A percentile compares a stretch with the other conserved stretches of the same genome.
Evolutionary conservation across 2,113 vertebrate genomes (phyloP).

Genomic region (Actinemys pallida): DNA sequence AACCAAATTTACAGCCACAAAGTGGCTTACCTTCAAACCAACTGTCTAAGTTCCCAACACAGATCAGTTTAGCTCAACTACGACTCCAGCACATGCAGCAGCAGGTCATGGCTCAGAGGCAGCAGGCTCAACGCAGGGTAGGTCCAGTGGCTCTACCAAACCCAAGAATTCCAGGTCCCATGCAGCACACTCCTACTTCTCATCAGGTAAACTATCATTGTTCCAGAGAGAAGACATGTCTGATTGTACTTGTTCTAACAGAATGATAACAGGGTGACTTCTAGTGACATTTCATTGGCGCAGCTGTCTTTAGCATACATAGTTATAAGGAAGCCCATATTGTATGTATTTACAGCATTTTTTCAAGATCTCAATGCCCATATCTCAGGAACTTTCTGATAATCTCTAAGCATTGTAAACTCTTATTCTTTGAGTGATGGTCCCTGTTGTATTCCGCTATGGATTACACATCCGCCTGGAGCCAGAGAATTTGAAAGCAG

Average conservation of each 20-base stretch:
- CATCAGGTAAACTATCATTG: slow-evolving; percentile 76
- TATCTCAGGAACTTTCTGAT: background rate
- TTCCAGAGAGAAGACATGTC: background rate
- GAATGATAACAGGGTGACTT: background rate
- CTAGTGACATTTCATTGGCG: rapidly evolving
- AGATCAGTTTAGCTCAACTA: slow-evolving; percentile 87
- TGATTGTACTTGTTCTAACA: background rate
- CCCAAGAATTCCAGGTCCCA: slow-evolving; percentile 80
- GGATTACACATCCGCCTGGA: background rate
- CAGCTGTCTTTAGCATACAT: background rate
- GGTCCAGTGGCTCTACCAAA: slow-evolving; percentile 75
- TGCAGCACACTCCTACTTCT: slow-evolving; percentile 77
- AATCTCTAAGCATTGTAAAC: background rate
- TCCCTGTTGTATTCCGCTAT: background rate
- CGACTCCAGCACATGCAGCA: slow-evolving; percentile 89
- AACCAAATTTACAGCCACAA: slow-evolving; percentile 76
- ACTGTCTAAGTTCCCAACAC: slow-evolving; percentile 85
- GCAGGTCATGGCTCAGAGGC: slow-evolving; percentile 86
- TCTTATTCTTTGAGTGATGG: background rate
- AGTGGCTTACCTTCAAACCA: slow-evolving; percentile 82
- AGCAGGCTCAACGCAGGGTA: slow-evolving; percentile 81
- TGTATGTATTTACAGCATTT: background rate
- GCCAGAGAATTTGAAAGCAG: background rate
- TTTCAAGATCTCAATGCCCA: background rate
- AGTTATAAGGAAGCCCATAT: background rate